Evolutionary conservation across 2,113 vertebrate genomes (phyloP), one percentile per base, ranked within the genome.

Genomic region (Oophaga pumilio): DNA sequence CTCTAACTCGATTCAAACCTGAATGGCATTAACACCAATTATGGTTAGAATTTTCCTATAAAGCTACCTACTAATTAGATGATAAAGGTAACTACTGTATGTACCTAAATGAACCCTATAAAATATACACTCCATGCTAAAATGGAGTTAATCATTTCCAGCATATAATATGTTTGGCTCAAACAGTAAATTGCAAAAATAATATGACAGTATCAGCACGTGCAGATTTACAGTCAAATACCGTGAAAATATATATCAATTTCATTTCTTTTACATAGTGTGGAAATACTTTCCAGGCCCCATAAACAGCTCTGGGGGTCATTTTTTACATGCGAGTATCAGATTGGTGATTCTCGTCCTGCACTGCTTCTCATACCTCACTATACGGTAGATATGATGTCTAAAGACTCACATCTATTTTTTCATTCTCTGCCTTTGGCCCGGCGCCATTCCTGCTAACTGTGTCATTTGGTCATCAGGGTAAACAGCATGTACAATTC

Each of bases 401-500:
- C 9, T 22, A 20, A 20, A 20, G 18, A 28, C 18, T 50, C 43
- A 20, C 71, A 18, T 74, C 71, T 17, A 2, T 74, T 74, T 74
- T 22, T 17, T 33, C 18, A 74, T 20, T 17, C 6, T 28, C 11
- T 43, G 8, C n/a, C 24, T 66, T 71, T 33, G 2, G 33, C 11
- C 28, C 14, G 20, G 28, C 49, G 10, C 43, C 43, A 74, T 74
- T 74, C 33, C 43, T 11, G 17, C 50, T 49, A 0, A 20, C 6
- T 50, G 71, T 49, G 9, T 74, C 26, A 74, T 74, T 50, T 10
- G 6, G 11, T 77, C 76, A 77, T 24, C 20, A 14, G 28, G 64
- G 14, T 76, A n/a, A 59, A 74, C 86, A 62, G 20, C 12, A 26
- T 82, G 86, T 87, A 64, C 62, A 50, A 43, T 82, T 87, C 79